These are phyloP conservation scores for Chaenogobius annularis DNA, from an alignment of 2,113 vertebrate genomes.

Conservation along the genomic window DNA sequence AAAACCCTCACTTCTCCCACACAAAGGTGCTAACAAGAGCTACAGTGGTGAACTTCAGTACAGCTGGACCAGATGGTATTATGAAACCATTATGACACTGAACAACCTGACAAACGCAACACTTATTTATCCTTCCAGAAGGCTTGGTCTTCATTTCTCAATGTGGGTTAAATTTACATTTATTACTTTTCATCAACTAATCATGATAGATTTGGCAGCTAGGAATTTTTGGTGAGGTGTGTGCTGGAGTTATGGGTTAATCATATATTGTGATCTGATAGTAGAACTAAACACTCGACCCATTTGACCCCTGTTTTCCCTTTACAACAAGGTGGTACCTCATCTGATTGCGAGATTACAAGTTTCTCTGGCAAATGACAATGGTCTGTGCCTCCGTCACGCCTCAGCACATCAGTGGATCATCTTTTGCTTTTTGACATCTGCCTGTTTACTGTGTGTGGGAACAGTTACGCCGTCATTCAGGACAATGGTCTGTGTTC, in stretches of 20 bases:
- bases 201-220: neutral
- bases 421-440: too few relatives aligned
- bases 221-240: neutral
- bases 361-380: too few relatives aligned
- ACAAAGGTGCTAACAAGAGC: neutral
- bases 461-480: too few relatives aligned
- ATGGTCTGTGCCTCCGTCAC: too few relatives aligned
- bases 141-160: neutral
- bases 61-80: neutral
- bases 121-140: neutral
- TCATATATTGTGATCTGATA: neutral
- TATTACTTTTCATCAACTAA: neutral
- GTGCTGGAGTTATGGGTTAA: neutral
- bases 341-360: too few relatives aligned
- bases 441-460: too few relatives aligned
- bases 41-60: neutral
- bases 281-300: too few relatives aligned
- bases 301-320: too few relatives aligned
- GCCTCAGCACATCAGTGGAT: too few relatives aligned
- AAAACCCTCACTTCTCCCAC: neutral
- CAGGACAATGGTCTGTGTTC: too few relatives aligned
- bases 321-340: too few relatives aligned
- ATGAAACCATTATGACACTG: neutral
- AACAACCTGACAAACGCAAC: neutral
- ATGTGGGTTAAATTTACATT: neutral